These are phyloP conservation scores for Drosophila rufa DNA, from an alignment of 1,140 invertebrate genomes.

Conservation along the genomic window DNA sequence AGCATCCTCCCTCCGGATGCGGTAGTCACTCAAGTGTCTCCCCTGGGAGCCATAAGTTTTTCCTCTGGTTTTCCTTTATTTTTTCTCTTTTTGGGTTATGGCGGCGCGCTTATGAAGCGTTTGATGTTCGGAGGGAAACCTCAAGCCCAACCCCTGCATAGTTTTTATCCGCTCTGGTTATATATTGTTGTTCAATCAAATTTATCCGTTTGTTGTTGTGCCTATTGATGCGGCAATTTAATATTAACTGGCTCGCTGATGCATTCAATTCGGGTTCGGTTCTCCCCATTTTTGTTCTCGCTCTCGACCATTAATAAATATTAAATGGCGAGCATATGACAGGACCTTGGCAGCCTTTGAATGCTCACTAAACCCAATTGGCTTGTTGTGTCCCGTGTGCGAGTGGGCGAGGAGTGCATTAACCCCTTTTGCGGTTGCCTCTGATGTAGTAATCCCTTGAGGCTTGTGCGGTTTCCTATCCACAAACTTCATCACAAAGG, in stretches of 20 bases:
- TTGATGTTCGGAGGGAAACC: constrained; percentile 66
- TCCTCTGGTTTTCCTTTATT: background rate
- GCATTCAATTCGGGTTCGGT: constrained; percentile 63
- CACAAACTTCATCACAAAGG: constrained; percentile 35
- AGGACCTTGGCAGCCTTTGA: constrained; percentile 33
- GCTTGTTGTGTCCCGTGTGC: constrained; percentile 34
- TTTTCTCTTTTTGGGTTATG: constrained; percentile 30
- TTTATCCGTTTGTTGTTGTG: constrained; percentile 56
- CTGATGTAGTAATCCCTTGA: constrained; percentile 51
- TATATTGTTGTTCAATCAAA: constrained; percentile 39
- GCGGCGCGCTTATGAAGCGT: constrained; percentile 75
- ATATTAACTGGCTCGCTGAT: constrained; percentile 80
- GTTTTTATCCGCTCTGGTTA: constrained; percentile 40
- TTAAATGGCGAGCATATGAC: constrained; percentile 55
- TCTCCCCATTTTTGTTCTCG: constrained; percentile 25
- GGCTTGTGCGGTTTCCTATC: constrained; percentile 44
- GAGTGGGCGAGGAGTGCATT: constrained; percentile 37
- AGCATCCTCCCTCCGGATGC: constrained; percentile 19
- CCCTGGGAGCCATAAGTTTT: constrained; percentile 72
- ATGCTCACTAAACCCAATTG: constrained; percentile 30
- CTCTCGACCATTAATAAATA: constrained; percentile 70
- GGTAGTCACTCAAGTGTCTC: constrained; percentile 80
- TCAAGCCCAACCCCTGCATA: constrained; percentile 50
- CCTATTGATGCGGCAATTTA: constrained; percentile 72
- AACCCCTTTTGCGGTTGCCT: constrained; percentile 50